Percentiles rank a stretch among this genome's conserved stretches.
phyloP scores from a whole-genome alignment of 2,888 invertebrate genomes.

The Cephus nigrinus region DNA sequence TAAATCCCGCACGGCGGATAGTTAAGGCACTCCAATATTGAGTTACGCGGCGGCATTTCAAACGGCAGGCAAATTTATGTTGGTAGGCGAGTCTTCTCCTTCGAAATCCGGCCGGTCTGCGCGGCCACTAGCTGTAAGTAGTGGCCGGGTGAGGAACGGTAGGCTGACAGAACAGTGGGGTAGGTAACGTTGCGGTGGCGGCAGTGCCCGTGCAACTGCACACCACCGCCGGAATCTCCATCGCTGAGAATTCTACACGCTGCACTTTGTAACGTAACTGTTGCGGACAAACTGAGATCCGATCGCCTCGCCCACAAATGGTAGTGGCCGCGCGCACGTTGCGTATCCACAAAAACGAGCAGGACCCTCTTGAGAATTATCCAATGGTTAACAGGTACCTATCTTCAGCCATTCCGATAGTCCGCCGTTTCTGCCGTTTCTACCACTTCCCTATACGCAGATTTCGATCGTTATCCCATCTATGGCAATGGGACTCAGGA shows the following conservation, averaged over 20 bases:
- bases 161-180: slow-evolving; percentile 44
- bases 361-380: slow-evolving; percentile 12
- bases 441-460: neutral
- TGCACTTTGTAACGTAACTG: neutral
- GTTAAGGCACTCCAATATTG: slow-evolving; percentile 44
- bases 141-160: neutral
- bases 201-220: neutral
- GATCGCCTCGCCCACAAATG: slow-evolving; percentile 44
- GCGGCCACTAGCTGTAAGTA: neutral
- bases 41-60: slow-evolving; percentile 43
- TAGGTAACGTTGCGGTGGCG: neutral
- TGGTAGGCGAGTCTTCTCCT: slow-evolving; percentile 4
- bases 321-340: slow-evolving; percentile 31
- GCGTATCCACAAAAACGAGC: slow-evolving; percentile 5
- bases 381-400: slow-evolving; percentile 4
- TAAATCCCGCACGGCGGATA: slow-evolving; percentile 19
- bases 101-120: slow-evolving; percentile 16
- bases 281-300: slow-evolving; percentile 27
- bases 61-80: slow-evolving; percentile 46
- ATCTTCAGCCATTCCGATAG: neutral
- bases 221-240: neutral
- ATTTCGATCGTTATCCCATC: slow-evolving; percentile 52
- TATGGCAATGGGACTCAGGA: slow-evolving; percentile 26
- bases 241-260: neutral
- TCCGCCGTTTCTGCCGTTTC: neutral